Evolutionary conservation across 92 coral and sea anemone genomes (phyloP).

Genomic region (Isaurus tuberculatus): DNA sequence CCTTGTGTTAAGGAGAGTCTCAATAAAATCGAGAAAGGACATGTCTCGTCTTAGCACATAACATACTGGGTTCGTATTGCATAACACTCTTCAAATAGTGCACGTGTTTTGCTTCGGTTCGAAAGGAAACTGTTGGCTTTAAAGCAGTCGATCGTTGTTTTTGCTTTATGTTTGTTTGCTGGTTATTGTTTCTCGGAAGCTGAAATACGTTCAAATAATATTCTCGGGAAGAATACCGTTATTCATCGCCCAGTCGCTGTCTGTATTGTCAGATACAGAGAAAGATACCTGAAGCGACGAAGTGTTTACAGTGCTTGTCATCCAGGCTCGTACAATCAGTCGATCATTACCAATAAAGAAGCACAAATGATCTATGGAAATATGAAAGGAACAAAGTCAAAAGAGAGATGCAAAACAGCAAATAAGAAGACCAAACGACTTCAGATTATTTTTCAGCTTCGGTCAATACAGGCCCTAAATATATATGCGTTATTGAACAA

Average conservation of each 20-base stretch:
- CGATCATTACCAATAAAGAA: too few species aligned
- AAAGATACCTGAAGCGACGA: not conserved
- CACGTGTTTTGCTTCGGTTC: slow-evolving; percentile 7
- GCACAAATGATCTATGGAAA: too few species aligned
- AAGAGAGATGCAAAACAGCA: too few species aligned
- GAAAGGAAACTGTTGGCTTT: slow-evolving; percentile 4
- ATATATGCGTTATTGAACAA: too few species aligned
- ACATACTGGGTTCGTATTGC: not conserved
- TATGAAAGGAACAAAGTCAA: too few species aligned
- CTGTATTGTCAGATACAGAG: slow-evolving; percentile 3
- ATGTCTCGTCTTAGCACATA: not conserved
- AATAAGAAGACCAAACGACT: not conserved
- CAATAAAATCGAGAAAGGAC: not conserved
- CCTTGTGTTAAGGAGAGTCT: too few species aligned
- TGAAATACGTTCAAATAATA: slow-evolving; percentile 13
- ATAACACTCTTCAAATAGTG: slow-evolving; percentile 8
- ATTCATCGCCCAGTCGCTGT: not conserved
- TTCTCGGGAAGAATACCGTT: not conserved
- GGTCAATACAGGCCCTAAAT: not conserved
- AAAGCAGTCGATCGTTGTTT: slow-evolving; percentile 1
- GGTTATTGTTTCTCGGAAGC: slow-evolving; percentile 12
- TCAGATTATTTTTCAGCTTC: not conserved
- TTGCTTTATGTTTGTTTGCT: slow-evolving; percentile 15
- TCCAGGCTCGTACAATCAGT: too few species aligned
- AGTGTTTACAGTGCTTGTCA: too few species aligned